phyloP scores from a whole-genome alignment of 2,113 vertebrate genomes.

The Lipophrys pholis region DNA sequence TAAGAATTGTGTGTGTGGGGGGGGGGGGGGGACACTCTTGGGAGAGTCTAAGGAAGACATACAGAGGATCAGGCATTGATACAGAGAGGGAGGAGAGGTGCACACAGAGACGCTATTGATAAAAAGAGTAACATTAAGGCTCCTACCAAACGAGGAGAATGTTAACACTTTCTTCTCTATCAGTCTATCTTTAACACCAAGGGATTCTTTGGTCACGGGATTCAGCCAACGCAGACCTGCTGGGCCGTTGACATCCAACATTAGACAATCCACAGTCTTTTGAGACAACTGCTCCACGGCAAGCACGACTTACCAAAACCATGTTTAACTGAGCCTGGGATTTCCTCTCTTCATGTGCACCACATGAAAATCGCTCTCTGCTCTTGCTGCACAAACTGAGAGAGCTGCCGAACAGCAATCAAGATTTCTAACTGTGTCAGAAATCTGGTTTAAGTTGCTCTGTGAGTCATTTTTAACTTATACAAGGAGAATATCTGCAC shows the following conservation, averaged over 20 bases:
- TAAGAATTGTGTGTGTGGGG: slow-evolving; percentile 16
- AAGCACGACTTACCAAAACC: slow-evolving; percentile 48
- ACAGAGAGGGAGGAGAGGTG: slow-evolving; percentile 41
- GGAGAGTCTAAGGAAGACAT: slow-evolving; percentile 13
- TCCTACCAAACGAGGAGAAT: slow-evolving; percentile 54
- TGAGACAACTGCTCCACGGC: slow-evolving; percentile 29
- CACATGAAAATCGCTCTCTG: slow-evolving; percentile 32
- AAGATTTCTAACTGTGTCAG: not conserved
- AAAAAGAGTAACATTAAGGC: slow-evolving; percentile 57
- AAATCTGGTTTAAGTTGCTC: not conserved
- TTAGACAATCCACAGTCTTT: slow-evolving; percentile 40
- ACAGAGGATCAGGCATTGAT: slow-evolving; percentile 34
- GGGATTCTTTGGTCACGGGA: slow-evolving; percentile 23
- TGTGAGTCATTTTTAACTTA: slow-evolving; percentile 9
- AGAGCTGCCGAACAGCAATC: not conserved
- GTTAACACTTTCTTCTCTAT: slow-evolving; percentile 62
- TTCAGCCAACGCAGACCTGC: slow-evolving; percentile 34
- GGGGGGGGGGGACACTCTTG: not conserved
- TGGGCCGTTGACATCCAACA: slow-evolving; percentile 55
- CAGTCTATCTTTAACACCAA: slow-evolving; percentile 14
- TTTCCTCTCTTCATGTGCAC: slow-evolving; percentile 49
- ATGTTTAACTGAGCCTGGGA: slow-evolving; percentile 39
- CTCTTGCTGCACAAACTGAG: slow-evolving; percentile 23
- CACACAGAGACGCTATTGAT: slow-evolving; percentile 79
- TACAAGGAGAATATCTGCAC: slow-evolving; percentile 17